Evolutionary conservation across 1,140 invertebrate species (phyloP).

Genomic region (Chymomyza costata): DNA sequence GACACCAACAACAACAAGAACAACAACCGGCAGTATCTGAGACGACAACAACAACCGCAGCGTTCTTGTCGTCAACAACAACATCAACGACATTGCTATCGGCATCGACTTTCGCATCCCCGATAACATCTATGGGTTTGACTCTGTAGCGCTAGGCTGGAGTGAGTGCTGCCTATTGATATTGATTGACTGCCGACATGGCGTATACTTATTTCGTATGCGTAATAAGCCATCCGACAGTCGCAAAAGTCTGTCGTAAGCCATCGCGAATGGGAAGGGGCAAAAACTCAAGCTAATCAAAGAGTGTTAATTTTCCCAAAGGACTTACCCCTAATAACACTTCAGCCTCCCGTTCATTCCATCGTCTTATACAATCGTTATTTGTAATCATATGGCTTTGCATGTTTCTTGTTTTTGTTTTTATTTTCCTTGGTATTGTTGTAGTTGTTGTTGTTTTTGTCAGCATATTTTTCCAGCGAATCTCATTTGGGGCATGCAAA

Average conservation of each 20-base stretch:
- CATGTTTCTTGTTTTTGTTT: constrained; percentile 41
- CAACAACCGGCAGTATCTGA: not conserved
- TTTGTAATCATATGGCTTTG: constrained; percentile 42
- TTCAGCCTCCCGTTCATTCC: not conserved
- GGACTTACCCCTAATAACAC: constrained; percentile 45
- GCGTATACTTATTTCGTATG: too few species aligned
- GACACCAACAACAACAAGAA: constrained; percentile 38
- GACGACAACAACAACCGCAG: not conserved
- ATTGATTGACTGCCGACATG: constrained; percentile 69
- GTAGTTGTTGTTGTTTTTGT: too few species aligned
- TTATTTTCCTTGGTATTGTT: too few species aligned
- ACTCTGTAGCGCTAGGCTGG: constrained; percentile 46
- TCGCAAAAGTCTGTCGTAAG: constrained; percentile 12
- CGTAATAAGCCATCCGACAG: constrained; percentile 64
- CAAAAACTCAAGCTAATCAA: constrained; percentile 59
- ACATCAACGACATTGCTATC: constrained; percentile 1
- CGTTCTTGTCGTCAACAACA: constrained; percentile 2
- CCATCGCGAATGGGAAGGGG: too few species aligned
- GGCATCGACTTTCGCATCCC: constrained; percentile 12
- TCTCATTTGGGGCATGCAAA: constrained; percentile 51
- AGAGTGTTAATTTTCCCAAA: constrained; percentile 72
- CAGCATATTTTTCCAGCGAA: constrained; percentile 24
- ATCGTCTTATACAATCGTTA: constrained; percentile 26
- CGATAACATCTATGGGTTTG: constrained; percentile 3
- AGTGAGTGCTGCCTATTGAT: too few species aligned